A percentile compares a stretch with the other conserved stretches of the same genome.
Evolutionary conservation across 2,113 vertebrate species (phyloP).

Genomic region (Grantiella picta): DNA sequence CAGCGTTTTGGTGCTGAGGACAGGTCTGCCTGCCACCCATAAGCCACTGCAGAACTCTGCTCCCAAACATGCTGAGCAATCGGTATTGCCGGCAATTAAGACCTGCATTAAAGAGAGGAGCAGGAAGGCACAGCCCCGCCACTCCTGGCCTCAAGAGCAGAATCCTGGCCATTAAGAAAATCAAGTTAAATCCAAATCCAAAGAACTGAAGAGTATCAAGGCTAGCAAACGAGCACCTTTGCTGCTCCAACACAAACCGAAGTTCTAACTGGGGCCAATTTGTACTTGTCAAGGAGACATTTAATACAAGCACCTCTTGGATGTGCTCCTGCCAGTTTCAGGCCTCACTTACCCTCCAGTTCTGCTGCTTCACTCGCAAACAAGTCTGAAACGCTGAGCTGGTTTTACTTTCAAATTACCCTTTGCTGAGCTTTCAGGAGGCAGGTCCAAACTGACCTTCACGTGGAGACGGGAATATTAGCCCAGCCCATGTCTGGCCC

Average conservation of each 20-base stretch:
- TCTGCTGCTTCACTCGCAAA: neutral
- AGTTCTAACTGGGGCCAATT: neutral
- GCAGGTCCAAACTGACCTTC: neutral
- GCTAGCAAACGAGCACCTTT: neutral
- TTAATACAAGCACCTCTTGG: neutral
- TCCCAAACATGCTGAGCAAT: neutral
- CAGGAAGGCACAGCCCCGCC: neutral
- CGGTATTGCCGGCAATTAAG: accelerated
- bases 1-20: neutral
- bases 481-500: neutral
- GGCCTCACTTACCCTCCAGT: neutral
- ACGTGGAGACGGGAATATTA: neutral
- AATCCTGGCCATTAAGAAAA: neutral
- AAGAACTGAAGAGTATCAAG: neutral
- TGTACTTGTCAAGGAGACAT: neutral
- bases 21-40: neutral
- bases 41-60: neutral
- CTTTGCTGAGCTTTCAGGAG: neutral
- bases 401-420: neutral
- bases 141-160: neutral
- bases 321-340: neutral
- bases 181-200: neutral
- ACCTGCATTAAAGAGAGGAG: neutral
- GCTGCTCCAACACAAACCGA: neutral
- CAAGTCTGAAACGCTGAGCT: accelerated